These are phyloP conservation scores for Drosophila anomalata DNA, from an alignment of 2,888 invertebrate species.

Conservation along the genomic window DNA sequence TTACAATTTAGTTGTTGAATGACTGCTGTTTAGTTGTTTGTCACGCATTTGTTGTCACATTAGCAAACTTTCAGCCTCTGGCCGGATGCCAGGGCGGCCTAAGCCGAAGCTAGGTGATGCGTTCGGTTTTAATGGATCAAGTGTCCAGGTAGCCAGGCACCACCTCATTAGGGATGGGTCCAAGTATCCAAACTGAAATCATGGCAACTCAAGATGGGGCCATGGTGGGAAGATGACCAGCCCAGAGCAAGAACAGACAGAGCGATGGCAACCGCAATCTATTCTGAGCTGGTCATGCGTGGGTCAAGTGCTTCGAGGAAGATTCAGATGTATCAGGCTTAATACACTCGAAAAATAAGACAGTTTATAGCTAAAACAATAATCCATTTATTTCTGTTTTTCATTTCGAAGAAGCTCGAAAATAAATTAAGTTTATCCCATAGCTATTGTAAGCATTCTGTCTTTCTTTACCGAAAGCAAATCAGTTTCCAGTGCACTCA, in stretches of 20 bases:
- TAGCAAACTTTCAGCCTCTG: slow-evolving; percentile 46
- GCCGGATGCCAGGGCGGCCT: slow-evolving; percentile 9
- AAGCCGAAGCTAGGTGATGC: slow-evolving; percentile 10
- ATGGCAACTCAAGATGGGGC: slow-evolving; percentile 23
- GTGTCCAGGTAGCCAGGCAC: slow-evolving; percentile 17
- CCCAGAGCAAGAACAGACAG: background rate
- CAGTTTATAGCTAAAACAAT: background rate
- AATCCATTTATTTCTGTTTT: background rate
- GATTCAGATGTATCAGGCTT: slow-evolving; percentile 15
- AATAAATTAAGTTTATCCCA: background rate
- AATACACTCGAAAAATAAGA: background rate
- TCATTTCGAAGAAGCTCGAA: background rate
- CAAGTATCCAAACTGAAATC: slow-evolving; percentile 30
- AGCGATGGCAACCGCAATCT: slow-evolving; percentile 47
- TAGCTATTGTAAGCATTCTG: background rate
- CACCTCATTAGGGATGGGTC: slow-evolving; percentile 29
- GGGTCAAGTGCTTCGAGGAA: slow-evolving; percentile 25
- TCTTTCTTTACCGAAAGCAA: background rate
- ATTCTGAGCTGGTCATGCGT: slow-evolving; percentile 37
- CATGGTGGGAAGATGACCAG: background rate
- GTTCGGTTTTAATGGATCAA: slow-evolving; percentile 14
- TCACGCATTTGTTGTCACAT: slow-evolving; percentile 56
- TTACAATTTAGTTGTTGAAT: slow-evolving; percentile 51
- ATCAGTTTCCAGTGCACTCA: slow-evolving; percentile 9
- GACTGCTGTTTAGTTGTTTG: slow-evolving; percentile 44